These are phyloP conservation scores for Clunio marinus DNA, from an alignment of 2,888 invertebrate species.

Conservation along the genomic window DNA sequence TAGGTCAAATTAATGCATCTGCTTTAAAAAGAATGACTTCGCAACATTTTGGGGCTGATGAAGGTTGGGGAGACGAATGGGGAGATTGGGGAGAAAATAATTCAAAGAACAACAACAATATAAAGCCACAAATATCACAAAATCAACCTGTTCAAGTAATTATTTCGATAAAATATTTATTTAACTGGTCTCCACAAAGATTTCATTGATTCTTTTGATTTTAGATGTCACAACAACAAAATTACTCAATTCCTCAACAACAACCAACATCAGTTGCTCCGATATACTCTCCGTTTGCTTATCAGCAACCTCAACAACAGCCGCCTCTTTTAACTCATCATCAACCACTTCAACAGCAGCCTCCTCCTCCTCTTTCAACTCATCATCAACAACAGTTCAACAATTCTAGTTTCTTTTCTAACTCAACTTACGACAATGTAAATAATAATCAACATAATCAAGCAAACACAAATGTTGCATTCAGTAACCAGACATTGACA, in stretches of 20 bases:
- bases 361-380: too few relatives aligned
- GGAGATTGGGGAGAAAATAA: constrained; percentile 40
- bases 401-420: constrained; percentile 1
- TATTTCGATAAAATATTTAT: too few relatives aligned
- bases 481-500: background rate
- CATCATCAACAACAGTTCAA: constrained; percentile 15
- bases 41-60: constrained; percentile 32
- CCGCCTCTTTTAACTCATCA: constrained; percentile 34
- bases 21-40: constrained; percentile 36
- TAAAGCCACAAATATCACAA: background rate
- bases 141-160: constrained; percentile 11
- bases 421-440: background rate
- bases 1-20: background rate
- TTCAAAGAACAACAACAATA: constrained; percentile 26
- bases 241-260: background rate
- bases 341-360: constrained; percentile 39
- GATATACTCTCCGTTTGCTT: constrained; percentile 34
- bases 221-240: background rate
- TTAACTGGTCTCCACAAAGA: background rate
- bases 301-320: constrained; percentile 39
- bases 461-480: background rate
- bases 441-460: background rate
- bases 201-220: background rate
- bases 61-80: constrained; percentile 40
- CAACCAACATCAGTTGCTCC: constrained; percentile 24